These are phyloP conservation scores for Lapara coniferarum DNA, from an alignment of 2,888 invertebrate species.

Conservation along the genomic window DNA sequence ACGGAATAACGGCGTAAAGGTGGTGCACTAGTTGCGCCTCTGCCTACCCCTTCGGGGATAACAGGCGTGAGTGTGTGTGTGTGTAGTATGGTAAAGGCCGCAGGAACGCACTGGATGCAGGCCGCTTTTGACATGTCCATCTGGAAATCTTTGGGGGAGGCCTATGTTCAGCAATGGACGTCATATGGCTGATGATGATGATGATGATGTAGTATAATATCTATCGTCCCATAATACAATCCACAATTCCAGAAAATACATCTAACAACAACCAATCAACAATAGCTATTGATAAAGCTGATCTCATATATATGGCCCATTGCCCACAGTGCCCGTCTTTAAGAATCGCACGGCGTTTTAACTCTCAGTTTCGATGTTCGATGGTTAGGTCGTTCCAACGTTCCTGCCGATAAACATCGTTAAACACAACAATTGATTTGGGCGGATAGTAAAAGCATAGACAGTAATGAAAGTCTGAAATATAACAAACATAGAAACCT, in stretches of 20 bases:
- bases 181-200: too few species aligned
- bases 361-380: slow-evolving; percentile 30
- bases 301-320: background rate
- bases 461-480: background rate
- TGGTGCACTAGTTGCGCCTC: too few species aligned
- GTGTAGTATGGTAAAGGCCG: too few species aligned
- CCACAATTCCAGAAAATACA: background rate
- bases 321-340: background rate
- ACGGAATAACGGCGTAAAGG: too few species aligned
- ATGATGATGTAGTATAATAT: too few species aligned
- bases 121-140: too few species aligned
- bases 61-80: too few species aligned
- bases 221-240: background rate
- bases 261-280: background rate
- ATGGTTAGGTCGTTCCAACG: slow-evolving; percentile 25
- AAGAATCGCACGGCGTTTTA: slow-evolving; percentile 22
- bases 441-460: background rate
- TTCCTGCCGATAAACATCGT: slow-evolving; percentile 24
- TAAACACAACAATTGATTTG: slow-evolving; percentile 25
- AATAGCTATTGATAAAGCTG: background rate
- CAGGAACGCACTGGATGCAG: too few species aligned
- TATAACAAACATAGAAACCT: too few species aligned
- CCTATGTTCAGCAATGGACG: too few species aligned
- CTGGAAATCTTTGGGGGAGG: too few species aligned
- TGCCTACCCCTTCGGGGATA: too few species aligned